Evolutionary conservation across 2,888 invertebrate genomes (phyloP), one percentile per base, ranked within the genome.

Genomic region (Alsophila aescularia): DNA sequence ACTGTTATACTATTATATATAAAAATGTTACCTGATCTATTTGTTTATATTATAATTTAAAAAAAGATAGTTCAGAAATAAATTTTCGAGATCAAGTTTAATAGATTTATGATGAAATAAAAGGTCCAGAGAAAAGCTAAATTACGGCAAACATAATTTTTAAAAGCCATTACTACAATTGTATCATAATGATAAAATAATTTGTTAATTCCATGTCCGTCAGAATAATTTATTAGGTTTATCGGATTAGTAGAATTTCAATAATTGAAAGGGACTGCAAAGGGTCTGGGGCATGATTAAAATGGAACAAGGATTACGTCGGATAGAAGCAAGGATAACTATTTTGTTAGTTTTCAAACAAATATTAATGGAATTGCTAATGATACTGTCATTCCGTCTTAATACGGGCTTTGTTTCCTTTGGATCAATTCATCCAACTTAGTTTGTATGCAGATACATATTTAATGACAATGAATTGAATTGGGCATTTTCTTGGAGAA

Each of bases 191-290:
- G 31, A 21, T 52, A 54, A 53, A n/a, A 16, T 8, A 5, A 24
- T 24, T 24, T 24, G 24, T 5, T 44, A 29, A 18, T 52, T 41
- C 15, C 39, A 32, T 35, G 47, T 42, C 52, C 10, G n/a, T 31
- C 42, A 43, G 13, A 34, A 41, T 50, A 50, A 45, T 42, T 36
- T 50, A 31, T 21, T 50, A 40, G 52, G 43, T 54, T 45, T 51
- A 53, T 43, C 41, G 60, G 66, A 68, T 70, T 68, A 64, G 57
- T 59, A 47, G 54, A 51, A 66, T 66, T 69, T 62, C 64, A 66
- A 67, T 68, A 65, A 70, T 67, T 66, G 68, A 66, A 70, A 70
- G 58, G 62, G 61, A 31, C 35, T 43, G 37, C 59, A 58, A 60
- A 60, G 67, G 69, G 64, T 58, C 49, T 56, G 60, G n/a, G 9